Percentiles rank a stretch among this genome's conserved stretches.
Conservation (phyloP, 1,140 invertebrate species). For the Steinernema khuongi region DNA sequence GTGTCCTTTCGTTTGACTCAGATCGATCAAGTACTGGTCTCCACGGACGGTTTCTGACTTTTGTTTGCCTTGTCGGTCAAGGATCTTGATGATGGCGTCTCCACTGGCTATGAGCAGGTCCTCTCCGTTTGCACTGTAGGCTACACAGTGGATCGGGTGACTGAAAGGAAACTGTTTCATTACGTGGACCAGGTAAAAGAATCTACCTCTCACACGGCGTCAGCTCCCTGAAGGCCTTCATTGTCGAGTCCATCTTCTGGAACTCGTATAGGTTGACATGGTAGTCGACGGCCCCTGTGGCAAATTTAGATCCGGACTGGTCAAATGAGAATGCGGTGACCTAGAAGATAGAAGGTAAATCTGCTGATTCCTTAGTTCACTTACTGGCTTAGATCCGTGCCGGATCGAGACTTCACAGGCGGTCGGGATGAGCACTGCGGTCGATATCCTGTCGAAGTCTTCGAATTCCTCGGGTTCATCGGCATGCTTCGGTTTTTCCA, state of each 20-base stretch:
- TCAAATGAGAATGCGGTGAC: constrained; percentile 74
- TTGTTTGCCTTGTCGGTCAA: constrained; percentile 92
- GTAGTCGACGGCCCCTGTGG: constrained; percentile 84
- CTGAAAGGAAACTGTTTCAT: constrained; percentile 54
- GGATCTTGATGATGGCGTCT: constrained; percentile 74
- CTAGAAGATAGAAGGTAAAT: constrained; percentile 37
- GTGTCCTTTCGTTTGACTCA: constrained; percentile 89
- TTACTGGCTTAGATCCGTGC: constrained; percentile 35
- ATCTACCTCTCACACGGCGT: constrained; percentile 79
- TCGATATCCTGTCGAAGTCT: constrained; percentile 25
- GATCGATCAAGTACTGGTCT: constrained; percentile 91
- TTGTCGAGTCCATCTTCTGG: constrained; percentile 85
- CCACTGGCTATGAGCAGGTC: constrained; percentile 87
- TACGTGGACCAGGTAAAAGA: neutral
- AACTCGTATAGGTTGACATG: constrained; percentile 96
- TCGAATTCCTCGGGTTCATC: constrained; percentile 32
- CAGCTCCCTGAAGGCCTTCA: constrained; percentile 82
- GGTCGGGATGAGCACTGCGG: constrained; percentile 31
- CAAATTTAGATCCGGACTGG: constrained; percentile 81
- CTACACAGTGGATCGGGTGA: constrained; percentile 81
- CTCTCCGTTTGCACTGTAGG: constrained; percentile 89
- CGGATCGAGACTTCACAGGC: constrained; percentile 28
- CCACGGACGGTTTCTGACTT: constrained; percentile 88
- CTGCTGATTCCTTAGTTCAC: constrained; percentile 7
- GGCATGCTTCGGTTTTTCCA: constrained; percentile 18